phyloP scores from a whole-genome alignment of 2,113 vertebrate species.

The Tragelaphus strepsiceros region DNA sequence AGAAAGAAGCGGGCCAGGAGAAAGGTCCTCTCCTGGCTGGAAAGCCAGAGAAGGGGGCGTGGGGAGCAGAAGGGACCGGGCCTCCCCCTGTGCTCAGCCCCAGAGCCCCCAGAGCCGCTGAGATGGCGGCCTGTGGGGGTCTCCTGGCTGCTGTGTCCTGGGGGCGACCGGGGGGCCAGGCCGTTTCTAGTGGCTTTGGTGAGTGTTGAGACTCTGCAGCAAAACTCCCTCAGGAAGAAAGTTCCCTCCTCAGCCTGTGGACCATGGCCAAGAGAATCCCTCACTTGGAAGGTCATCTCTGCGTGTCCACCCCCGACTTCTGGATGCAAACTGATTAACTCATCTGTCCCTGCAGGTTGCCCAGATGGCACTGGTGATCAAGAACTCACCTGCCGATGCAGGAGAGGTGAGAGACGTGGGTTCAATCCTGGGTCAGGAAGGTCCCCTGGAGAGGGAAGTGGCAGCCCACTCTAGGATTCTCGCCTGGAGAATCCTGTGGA shows the following conservation, averaged over 20 bases:
- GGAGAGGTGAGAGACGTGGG: neutral
- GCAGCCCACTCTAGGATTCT: neutral
- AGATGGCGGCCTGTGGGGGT: neutral
- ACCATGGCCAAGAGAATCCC: neutral
- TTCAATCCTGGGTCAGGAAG: neutral
- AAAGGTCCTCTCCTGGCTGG: neutral
- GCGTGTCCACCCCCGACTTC: neutral
- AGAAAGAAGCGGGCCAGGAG: neutral
- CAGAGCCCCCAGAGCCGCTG: neutral
- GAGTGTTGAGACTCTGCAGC: neutral
- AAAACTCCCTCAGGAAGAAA: neutral
- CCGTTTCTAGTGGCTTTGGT: neutral
- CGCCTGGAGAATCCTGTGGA: neutral
- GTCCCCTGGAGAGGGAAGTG: neutral
- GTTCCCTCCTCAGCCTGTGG: neutral
- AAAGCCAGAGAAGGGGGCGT: accelerated
- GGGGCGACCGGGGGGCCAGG: accelerated
- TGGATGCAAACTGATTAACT: neutral
- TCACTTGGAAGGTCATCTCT: neutral
- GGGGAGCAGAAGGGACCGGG: neutral
- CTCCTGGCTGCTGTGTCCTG: constrained; percentile 41
- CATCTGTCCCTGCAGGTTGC: neutral
- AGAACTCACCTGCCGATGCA: neutral
- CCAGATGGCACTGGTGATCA: neutral
- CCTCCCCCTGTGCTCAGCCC: neutral